Base-by-base conservation (phyloP, 1,140 invertebrate species). In the Trinorchestia longiramus region DNA sequence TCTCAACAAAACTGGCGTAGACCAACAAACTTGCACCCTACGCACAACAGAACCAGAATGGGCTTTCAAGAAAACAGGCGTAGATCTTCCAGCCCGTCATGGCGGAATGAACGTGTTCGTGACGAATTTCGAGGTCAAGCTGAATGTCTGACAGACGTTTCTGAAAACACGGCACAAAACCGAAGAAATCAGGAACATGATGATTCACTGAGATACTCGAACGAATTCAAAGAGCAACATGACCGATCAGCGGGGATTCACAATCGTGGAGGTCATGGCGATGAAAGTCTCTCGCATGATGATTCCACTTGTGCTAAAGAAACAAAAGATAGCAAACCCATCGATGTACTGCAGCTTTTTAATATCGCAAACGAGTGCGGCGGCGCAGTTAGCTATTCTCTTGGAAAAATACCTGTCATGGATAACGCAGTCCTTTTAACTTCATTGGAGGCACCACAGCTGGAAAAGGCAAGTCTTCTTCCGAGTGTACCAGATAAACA, bases 281-380 rank as follows among this genome's bases (percentile, higher is more conserved):
- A 77, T 23, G 62, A 36, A 77, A 77, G 8, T 77, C 15, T 1
- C 1, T 77, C 62, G 62, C 28, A 28, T 77, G 62, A 36, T 36
- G 62, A 77, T 19, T 23, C 28, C 47, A 53, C 47, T 11, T n/a
- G 40, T 17, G 87, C 8, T 42, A 36, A 91, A 3, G 19, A 91
- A 91, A 42, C 6, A 0, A 94, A n/a, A 43, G 41, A 94, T 15
- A 44, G 15, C 41, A 44, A 43, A 40, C 41, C 92, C 92, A 47
- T 94, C 45, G 43, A 94, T 43, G 92, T 94, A n/a, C 44, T 94
- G 11, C 43, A 47, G 43, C 92, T 94, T 23, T 94, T 94, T 44
- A 40, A 45, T 44, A 94, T 94, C 36, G 92, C 92, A 36, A 94
- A 94, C 43, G 92, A 94, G 44, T 47, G 92, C 11, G 92, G 92